Evolutionary conservation across 2,888 invertebrate genomes (phyloP), one percentile per base, ranked within the genome.

Genomic region (Andrena praecox): DNA sequence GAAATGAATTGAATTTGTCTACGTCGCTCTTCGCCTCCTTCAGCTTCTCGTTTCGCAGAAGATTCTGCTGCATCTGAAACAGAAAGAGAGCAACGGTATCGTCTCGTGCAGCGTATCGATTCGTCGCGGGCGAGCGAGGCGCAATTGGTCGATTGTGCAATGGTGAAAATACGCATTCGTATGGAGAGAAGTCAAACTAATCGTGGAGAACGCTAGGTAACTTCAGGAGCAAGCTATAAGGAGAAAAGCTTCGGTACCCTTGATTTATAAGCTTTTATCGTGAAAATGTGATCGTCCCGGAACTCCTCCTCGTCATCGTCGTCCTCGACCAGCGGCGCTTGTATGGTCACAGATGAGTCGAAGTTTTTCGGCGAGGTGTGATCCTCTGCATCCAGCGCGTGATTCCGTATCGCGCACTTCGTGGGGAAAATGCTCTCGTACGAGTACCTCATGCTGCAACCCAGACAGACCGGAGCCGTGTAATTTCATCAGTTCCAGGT

Each of bases 1-100:
- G 95, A 91, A 95, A 95, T 66, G 95, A 94, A 93, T 95, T 95
- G 90, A 94, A 95, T 87, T 94, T 93, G 82, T 94, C 94, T 82
- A 94, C 93, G 87, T 94, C 92, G 33, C 88, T 88, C 29, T 59
- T 12, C 0, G 77, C 48, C 35, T 85, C 78, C 1, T 77, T 56
- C 31, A 72, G 67, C 20, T 85, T 83, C n/a, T 85, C 83, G 54
- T 75, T 60, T 48, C 60, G 24, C 1, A 20, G 24, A 16, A 69
- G 69, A 52, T 75, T 64, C 20, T 62, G 69, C 50, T 80, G 83
- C 56, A 77, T 80, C 73, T 84, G 56, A 24, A 72, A 76, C 33
- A 24, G 42, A 63, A 29, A 24, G 50, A 56, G 35, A n/a, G 2
- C 27, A 1, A 27, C 0, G 0, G 3, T 29, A 33, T 20, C n/a